A percentile compares a stretch with the other conserved stretches of the same genome.
phyloP scores from a whole-genome alignment of 2,888 invertebrate genomes.

The Pristionchus japonicus region DNA sequence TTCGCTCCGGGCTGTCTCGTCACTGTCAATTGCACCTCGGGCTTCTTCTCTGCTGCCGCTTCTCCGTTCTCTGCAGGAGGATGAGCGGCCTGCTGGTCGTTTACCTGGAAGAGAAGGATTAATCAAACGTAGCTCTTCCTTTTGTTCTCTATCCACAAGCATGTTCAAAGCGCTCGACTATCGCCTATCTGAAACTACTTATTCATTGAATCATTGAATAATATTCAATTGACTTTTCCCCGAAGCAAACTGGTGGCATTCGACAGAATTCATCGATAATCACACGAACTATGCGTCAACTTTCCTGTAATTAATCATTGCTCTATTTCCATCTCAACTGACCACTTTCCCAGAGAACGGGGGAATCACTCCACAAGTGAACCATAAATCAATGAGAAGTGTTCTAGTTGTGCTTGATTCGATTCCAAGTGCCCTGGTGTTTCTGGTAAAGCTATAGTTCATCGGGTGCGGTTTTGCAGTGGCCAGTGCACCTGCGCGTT shows the following conservation, averaged over 20 bases:
- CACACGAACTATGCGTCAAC: too few relatives aligned
- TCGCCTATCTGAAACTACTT: too few relatives aligned
- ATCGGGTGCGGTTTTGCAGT: neutral
- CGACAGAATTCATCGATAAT: neutral
- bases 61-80: neutral
- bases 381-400: neutral
- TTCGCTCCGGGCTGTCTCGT: constrained; percentile 31
- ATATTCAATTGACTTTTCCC: neutral
- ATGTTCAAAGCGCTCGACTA: too few relatives aligned
- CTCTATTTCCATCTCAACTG: neutral
- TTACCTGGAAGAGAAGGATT: neutral
- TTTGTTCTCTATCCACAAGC: too few relatives aligned
- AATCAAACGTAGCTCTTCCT: too few relatives aligned
- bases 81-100: neutral
- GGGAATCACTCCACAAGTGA: neutral
- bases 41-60: neutral
- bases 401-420: neutral
- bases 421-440: neutral
- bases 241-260: neutral
- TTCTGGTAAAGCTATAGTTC: neutral
- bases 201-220: too few relatives aligned
- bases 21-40: neutral
- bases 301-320: too few relatives aligned
- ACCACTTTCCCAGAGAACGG: neutral
- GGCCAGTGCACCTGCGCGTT: neutral